Base-by-base conservation (phyloP, 2,113 vertebrate genomes). In the Scophthalmus maximus region DNA sequence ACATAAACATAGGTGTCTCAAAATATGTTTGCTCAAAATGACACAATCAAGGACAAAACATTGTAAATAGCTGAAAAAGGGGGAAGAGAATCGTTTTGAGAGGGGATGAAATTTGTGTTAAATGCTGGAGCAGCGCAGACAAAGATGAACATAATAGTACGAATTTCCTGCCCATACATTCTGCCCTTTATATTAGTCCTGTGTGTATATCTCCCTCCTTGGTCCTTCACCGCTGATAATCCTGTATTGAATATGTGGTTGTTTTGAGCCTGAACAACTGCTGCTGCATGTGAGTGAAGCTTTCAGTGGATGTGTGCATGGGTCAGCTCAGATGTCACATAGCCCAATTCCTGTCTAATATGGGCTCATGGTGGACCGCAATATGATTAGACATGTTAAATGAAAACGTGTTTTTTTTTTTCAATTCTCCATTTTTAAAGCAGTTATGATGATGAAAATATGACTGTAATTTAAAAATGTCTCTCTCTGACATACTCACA, bases 271-370 rank as follows among this genome's bases (percentile, higher is more conserved):
- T n/a, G n/a, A n/a, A n/a, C n/a, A n/a, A n/a, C n/a, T n/a, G n/a
- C n/a, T n/a, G n/a, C n/a, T n/a, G n/a, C n/a, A n/a, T 63, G 38
- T 36, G 38, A 47, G 47, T 47, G 42, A 68, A 63, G 52, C 12
- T 46, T 47, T 82, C 50, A 18, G 51, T 0, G 11, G 68, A 60
- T 27, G 10, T 65, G 27, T 51, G 71, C 11, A 55, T 25, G 4
- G 51, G 20, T 62, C 55, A 64, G 44, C 46, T 61, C 44, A 30
- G 44, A 67, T 63, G 49, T 75, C 36, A 73, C 55, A 53, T 52
- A 68, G 52, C 14, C 42, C 46, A 47, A 58, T 76, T 80, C 46
- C 78, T 77, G 63, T 75, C 76, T 76, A 71, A 80, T 49, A 60
- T 20, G 23, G n/a, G 34, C 17, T 62, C 23, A 9, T 22, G 22